These are phyloP conservation scores for Calidris pugnax DNA, from an alignment of 2,113 vertebrate species.

Conservation along the genomic window DNA sequence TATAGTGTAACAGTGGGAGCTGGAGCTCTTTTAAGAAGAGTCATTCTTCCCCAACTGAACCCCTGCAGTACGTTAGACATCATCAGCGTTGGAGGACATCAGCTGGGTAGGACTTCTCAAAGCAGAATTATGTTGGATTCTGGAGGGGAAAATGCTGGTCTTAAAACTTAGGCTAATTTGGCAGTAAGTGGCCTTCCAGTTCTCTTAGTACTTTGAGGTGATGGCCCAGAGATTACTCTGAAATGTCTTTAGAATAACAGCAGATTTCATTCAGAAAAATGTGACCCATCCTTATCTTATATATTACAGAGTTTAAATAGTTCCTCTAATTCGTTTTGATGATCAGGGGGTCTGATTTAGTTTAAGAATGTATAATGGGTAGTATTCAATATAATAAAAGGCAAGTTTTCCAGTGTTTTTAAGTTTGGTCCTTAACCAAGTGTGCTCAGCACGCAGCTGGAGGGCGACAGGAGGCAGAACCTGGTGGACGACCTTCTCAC, in stretches of 20 bases:
- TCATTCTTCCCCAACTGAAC: neutral
- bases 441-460: slow-evolving; percentile 86
- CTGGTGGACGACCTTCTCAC: slow-evolving; percentile 92
- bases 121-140: neutral
- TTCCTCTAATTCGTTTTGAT: neutral
- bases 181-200: neutral
- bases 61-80: rapidly evolving
- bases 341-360: neutral
- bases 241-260: neutral
- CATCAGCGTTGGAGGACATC: neutral
- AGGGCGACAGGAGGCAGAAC: slow-evolving; percentile 93
- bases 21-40: neutral
- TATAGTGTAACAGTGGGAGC: rapidly evolving
- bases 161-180: neutral
- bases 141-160: neutral
- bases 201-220: neutral
- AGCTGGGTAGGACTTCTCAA: neutral
- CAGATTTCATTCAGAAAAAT: neutral
- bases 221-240: neutral
- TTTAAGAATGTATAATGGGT: neutral
- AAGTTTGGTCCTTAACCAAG: slow-evolving; percentile 73
- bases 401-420: neutral
- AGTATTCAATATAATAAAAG: neutral
- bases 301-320: neutral
- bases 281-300: neutral